These are phyloP conservation scores for Brachionus sp. DNA, from an alignment of 1,140 invertebrate genomes.

Conservation along the genomic window DNA sequence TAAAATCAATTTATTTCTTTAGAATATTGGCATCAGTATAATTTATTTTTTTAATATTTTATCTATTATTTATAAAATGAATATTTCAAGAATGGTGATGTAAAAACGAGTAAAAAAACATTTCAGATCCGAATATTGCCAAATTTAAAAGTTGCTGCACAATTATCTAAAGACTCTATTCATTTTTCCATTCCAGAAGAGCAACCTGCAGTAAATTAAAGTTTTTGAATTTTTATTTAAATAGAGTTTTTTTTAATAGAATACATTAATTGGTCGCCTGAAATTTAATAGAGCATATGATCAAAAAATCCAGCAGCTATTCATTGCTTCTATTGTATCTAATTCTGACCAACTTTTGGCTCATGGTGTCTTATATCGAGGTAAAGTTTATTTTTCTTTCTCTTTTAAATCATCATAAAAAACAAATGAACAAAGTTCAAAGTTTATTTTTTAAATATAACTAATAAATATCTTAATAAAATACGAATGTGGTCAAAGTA, in stretches of 20 bases:
- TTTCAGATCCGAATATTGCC: background rate
- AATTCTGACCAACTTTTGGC: background rate
- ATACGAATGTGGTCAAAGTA: too few relatives aligned
- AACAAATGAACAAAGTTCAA: background rate
- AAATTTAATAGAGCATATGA: background rate
- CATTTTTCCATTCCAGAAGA: background rate
- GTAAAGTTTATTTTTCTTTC: background rate
- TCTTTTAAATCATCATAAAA: background rate
- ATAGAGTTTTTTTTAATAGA: background rate
- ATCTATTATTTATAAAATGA: background rate
- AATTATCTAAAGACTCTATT: background rate
- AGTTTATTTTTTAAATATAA: too few relatives aligned
- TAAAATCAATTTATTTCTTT: background rate
- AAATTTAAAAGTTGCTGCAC: background rate
- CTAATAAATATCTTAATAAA: too few relatives aligned
- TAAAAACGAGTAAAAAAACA: background rate
- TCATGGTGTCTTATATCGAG: background rate
- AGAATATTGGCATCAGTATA: background rate
- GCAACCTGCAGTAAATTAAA: background rate
- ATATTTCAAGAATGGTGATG: background rate
- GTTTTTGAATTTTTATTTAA: background rate
- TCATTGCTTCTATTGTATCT: background rate
- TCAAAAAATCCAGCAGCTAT: background rate
- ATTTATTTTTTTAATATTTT: background rate
- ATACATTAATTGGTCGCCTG: slow-evolving; percentile 18